Conservation (phyloP, 2,113 vertebrate species). For the Lamprologus lemairii region DNA sequence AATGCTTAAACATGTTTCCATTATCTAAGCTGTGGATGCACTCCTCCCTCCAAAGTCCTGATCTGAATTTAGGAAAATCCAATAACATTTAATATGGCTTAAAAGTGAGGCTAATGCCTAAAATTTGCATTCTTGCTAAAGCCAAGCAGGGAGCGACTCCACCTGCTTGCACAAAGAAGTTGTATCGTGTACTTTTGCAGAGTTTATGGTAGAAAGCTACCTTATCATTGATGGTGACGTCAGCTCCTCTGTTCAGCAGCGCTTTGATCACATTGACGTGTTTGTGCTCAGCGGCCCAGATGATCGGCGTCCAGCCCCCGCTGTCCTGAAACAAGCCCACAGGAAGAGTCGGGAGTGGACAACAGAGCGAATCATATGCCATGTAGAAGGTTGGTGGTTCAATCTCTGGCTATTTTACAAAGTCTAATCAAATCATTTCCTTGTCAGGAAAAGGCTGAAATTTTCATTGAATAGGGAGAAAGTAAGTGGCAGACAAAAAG, state of each 20-base stretch:
- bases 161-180: not conserved
- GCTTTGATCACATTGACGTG: slow-evolving; percentile 83
- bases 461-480: not conserved
- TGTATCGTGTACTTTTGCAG: not conserved
- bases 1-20: not conserved
- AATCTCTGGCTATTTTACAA: not conserved
- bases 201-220: slow-evolving; percentile 47
- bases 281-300: slow-evolving; percentile 89
- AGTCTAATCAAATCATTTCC: not conserved
- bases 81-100: not conserved
- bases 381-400: not conserved
- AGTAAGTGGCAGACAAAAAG: not conserved
- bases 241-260: slow-evolving; percentile 82
- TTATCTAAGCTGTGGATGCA: not conserved
- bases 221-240: slow-evolving; percentile 84
- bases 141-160: accelerated
- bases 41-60: not conserved
- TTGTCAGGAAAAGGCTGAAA: not conserved
- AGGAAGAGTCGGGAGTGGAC: not conserved
- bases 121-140: not conserved
- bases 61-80: not conserved
- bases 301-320: slow-evolving; percentile 89
- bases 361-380: not conserved
- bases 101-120: not conserved
- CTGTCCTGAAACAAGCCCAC: slow-evolving; percentile 72